Percentiles rank a stretch among this genome's conserved stretches.
phyloP scores from a whole-genome alignment of 2,888 invertebrate species.

The Oeneis ivallda region DNA sequence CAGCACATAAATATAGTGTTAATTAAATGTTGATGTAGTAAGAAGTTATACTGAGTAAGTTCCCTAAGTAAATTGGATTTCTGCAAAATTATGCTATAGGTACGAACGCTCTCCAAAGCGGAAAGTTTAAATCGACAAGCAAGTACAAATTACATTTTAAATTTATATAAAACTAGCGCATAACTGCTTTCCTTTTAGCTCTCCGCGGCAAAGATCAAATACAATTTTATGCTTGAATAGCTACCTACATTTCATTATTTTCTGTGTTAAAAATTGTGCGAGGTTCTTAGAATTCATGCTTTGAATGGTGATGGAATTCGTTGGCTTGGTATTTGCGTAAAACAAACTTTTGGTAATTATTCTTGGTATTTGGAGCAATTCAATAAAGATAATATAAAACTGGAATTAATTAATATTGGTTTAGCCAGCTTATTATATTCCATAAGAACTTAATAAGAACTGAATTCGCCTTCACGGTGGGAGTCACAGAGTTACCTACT shows the following conservation, averaged over 20 bases:
- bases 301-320: not conserved
- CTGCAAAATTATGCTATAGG: slow-evolving; percentile 36
- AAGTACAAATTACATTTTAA: slow-evolving; percentile 30
- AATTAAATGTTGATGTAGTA: slow-evolving; percentile 44
- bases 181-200: slow-evolving; percentile 17
- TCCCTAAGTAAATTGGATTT: slow-evolving; percentile 37
- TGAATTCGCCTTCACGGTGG: no score
- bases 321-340: not conserved
- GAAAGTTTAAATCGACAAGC: slow-evolving; percentile 35
- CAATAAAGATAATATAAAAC: not conserved
- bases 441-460: no score
- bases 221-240: slow-evolving; percentile 10
- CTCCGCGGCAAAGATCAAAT: slow-evolving; percentile 11
- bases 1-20: slow-evolving; percentile 40
- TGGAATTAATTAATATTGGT: not conserved
- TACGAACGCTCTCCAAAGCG: slow-evolving; percentile 36
- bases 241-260: not conserved
- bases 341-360: not conserved
- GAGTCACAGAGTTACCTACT: no score
- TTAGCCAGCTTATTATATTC: no score
- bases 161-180: slow-evolving; percentile 24
- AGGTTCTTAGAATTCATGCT: not conserved
- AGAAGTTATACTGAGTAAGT: slow-evolving; percentile 40
- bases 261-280: not conserved
- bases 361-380: not conserved